Conservation (phyloP, 2,888 invertebrate genomes). For the Falcaria lacertinaria region DNA sequence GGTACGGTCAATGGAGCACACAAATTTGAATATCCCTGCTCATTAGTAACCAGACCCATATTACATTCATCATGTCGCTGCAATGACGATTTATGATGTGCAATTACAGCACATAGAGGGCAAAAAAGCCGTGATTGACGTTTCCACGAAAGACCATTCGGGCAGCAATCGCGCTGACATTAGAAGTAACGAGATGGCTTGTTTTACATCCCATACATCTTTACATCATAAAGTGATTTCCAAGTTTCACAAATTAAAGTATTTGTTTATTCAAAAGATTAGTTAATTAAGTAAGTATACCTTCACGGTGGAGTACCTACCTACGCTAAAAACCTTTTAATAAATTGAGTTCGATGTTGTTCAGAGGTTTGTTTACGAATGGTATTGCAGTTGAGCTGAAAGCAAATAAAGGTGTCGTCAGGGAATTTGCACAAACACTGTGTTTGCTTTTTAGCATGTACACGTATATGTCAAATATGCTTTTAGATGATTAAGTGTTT, state of each 20-base stretch:
- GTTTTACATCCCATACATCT: not conserved
- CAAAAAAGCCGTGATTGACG: slow-evolving; percentile 58
- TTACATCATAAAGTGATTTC: too few relatives aligned
- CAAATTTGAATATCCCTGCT: slow-evolving; percentile 3
- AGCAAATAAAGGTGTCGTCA: not conserved
- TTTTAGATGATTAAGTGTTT: too few relatives aligned
- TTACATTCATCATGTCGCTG: slow-evolving; percentile 57
- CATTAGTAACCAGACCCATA: slow-evolving; percentile 37
- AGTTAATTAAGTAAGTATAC: too few relatives aligned
- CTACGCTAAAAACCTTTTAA: not conserved
- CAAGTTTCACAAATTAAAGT: too few relatives aligned
- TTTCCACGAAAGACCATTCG: slow-evolving; percentile 2
- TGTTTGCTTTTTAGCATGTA: not conserved
- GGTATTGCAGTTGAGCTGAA: not conserved
- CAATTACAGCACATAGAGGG: slow-evolving; percentile 43
- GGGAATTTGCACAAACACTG: not conserved
- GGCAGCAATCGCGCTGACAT: not conserved
- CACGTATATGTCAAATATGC: too few relatives aligned
- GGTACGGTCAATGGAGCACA: slow-evolving; percentile 9
- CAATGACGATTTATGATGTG: slow-evolving; percentile 62
- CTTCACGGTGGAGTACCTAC: too few relatives aligned
- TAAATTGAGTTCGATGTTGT: not conserved
- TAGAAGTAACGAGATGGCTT: not conserved
- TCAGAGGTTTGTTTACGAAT: not conserved
- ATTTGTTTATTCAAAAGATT: too few relatives aligned